A percentile compares a stretch with the other conserved stretches of the same genome.
Evolutionary conservation across 2,797 vertebrate species (phyloP).

Genomic region (Darevskia nairensis): DNA sequence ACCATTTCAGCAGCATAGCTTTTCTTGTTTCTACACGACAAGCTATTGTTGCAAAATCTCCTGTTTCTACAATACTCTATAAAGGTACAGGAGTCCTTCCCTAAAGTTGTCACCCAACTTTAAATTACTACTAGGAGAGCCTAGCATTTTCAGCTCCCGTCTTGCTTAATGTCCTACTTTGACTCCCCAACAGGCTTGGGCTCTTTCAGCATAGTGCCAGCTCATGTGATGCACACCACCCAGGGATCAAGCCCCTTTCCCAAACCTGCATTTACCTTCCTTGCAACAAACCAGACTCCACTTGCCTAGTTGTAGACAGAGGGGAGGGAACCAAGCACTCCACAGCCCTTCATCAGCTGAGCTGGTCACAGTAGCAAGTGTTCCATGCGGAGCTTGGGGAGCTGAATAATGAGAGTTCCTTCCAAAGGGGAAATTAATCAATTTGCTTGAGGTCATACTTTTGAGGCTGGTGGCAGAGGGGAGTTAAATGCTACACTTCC

Average conservation of each 20-base stretch:
- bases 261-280: slow-evolving; percentile 14
- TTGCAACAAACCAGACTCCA: slow-evolving; percentile 1
- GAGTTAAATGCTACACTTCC: slow-evolving; percentile 1
- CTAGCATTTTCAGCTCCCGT: background rate
- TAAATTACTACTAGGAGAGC: slow-evolving; percentile 1
- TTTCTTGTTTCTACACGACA: background rate
- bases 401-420: background rate
- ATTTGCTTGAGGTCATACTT: background rate
- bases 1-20: background rate
- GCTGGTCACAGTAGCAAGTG: slow-evolving; percentile 7
- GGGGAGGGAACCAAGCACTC: background rate
- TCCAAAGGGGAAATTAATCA: background rate
- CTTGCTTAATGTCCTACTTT: slow-evolving; percentile 17
- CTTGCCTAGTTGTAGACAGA: background rate
- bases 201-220: slow-evolving; percentile 1
- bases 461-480: background rate
- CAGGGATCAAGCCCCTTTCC: slow-evolving; percentile 19
- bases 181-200: background rate
- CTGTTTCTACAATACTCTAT: background rate
- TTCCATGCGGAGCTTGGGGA: background rate
- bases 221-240: background rate
- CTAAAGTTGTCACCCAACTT: background rate
- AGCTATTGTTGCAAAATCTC: background rate
- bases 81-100: background rate
- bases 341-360: slow-evolving; percentile 1